Evolutionary conservation across 1,140 invertebrate genomes (phyloP), one percentile per base, ranked within the genome.

Genomic region (Macrobrachium nipponense): DNA sequence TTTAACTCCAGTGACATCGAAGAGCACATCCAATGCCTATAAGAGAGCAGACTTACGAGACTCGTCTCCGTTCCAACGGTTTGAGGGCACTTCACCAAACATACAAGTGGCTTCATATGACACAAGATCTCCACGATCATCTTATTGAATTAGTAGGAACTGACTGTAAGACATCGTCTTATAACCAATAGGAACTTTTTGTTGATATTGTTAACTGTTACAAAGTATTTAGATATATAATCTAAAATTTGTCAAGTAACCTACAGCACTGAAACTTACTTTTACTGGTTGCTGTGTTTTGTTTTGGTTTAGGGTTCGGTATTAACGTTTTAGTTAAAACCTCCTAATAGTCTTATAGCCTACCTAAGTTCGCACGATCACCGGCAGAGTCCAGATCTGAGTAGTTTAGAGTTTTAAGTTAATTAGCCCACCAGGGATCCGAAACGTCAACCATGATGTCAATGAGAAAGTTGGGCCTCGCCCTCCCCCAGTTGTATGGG

Each of bases 81-180:
- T 76, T 86, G 44, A 78, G 77, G 62, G 27, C 77, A n/a, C 94
- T 96, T 91, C 95, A 97, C 91, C 95, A 96, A 91, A 97, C 96
- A 90, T 97, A 95, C 94, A 97, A 97, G 96, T 97, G 96, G 96
- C 92, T 97, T 90, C 96, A 97, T 91, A 95, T 96, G 91, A 97
- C 96, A 73, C 95, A 96, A 89, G 94, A 94, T 89, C 93, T 97
- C 80, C 96, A 97, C 93, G 95, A 96, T 89, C 96, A 96, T 90
- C 93, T 97, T 89, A 95, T 96, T 90, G 94, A 94, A 87, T 93
- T 96, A 89, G 95, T 94, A 82, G 93, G 95, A 86, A 94, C 94
- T 90, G 93, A 95, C 91, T 94, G 94, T 92, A 93, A 94, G 51
- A 51, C 91, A 90, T 91, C 85, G 89, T 85, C 73, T 66, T 75